Conservation (phyloP, 1,140 invertebrate genomes). For the Episyrphus balteatus region DNA sequence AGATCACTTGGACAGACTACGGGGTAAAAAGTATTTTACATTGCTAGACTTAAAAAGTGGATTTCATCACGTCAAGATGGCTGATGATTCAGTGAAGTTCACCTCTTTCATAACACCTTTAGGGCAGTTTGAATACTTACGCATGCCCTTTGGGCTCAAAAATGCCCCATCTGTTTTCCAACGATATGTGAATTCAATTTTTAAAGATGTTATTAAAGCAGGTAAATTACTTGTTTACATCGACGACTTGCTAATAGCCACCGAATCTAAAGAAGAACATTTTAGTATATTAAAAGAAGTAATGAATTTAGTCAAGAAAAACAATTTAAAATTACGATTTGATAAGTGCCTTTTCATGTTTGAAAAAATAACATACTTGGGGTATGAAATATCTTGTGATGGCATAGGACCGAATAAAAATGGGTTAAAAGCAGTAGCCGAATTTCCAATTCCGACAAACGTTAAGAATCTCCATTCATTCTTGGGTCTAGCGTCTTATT, state of each 20-base stretch:
- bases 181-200: too few species aligned
- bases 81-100: conserved; percentile 4
- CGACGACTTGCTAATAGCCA: conserved; percentile 12
- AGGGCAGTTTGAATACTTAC: too few species aligned
- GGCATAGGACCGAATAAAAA: conserved; percentile 19
- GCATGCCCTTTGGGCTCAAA: too few species aligned
- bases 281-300: conserved; percentile 7
- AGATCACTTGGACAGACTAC: conserved; percentile 29
- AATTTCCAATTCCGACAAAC: conserved; percentile 7
- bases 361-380: conserved; percentile 11
- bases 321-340: too few species aligned
- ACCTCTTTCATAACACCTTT: conserved; percentile 15
- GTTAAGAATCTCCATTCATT: conserved; percentile 10
- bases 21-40: conserved; percentile 20
- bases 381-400: conserved; percentile 11
- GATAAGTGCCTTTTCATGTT: conserved; percentile 12
- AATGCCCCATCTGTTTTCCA: too few species aligned
- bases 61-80: conserved; percentile 11
- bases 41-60: conserved; percentile 24
- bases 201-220: neutral
- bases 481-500: too few species aligned
- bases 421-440: conserved; percentile 13
- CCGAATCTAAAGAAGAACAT: conserved; percentile 7
- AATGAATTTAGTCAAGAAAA: too few species aligned
- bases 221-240: conserved; percentile 6